Evolutionary conservation across 2,797 vertebrate genomes (phyloP).

Genomic region (Lepidocolaptes lacrymiger): DNA sequence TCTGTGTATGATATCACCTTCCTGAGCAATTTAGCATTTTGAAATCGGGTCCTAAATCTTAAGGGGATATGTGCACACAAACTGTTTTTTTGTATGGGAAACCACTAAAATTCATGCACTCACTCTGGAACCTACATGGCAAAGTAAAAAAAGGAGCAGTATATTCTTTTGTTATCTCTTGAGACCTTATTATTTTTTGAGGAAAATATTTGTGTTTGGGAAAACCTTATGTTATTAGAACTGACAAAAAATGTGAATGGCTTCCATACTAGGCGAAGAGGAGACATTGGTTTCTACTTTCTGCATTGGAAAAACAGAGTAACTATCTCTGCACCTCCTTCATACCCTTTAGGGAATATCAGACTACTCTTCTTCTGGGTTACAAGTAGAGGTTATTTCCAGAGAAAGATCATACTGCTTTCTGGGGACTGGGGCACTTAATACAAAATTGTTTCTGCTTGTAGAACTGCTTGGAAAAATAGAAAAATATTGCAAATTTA

Average conservation of each 20-base stretch:
- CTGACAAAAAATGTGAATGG: slow-evolving; percentile 1
- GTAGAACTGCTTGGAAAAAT: not conserved
- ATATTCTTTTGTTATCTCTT: slow-evolving; percentile 55
- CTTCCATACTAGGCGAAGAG: not conserved
- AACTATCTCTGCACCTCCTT: not conserved
- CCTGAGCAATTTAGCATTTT: slow-evolving; percentile 64
- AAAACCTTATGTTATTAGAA: slow-evolving; percentile 16
- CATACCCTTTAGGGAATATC: not conserved
- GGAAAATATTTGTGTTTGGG: slow-evolving; percentile 35
- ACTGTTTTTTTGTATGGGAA: not conserved
- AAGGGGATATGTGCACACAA: slow-evolving; percentile 8
- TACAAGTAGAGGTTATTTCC: not conserved
- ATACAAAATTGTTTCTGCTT: not conserved
- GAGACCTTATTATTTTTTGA: slow-evolving; percentile 69
- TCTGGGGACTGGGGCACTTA: not conserved
- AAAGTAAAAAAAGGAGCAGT: slow-evolving; percentile 28
- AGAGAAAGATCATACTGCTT: not conserved
- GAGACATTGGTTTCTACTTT: not conserved
- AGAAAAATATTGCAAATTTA: not conserved
- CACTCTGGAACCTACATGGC: not conserved
- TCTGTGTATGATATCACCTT: slow-evolving; percentile 60
- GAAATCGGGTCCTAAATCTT: slow-evolving; percentile 70
- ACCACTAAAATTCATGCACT: slow-evolving; percentile 26
- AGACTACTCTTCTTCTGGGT: not conserved
- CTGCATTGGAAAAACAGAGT: not conserved